These are phyloP conservation scores for Stenopsyche tienmushanensis DNA, from an alignment of 1,140 invertebrate genomes.

Conservation along the genomic window DNA sequence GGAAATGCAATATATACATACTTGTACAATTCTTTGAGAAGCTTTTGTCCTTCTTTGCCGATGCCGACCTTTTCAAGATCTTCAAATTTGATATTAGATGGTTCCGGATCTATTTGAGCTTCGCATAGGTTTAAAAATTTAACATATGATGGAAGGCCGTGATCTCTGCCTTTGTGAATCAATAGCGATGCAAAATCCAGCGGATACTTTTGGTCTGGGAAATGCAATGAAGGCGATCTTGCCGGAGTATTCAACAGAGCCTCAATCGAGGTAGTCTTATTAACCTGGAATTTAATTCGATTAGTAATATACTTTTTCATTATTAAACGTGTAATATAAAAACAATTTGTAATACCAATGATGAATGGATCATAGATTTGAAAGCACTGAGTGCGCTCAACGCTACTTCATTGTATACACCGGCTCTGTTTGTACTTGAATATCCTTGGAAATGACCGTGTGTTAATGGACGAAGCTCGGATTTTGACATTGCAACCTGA, in stretches of 20 bases:
- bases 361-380: conserved; percentile 68
- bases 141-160: conserved; percentile 86
- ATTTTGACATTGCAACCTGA: conserved; percentile 64
- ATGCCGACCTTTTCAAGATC: conserved; percentile 65
- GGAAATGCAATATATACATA: conserved; percentile 46
- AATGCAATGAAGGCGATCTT: conserved; percentile 53
- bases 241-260: conserved; percentile 55
- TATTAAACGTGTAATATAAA: neutral
- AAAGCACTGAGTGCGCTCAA: conserved; percentile 74
- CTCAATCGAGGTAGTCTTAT: conserved; percentile 46
- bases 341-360: conserved; percentile 50
- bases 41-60: conserved; percentile 56
- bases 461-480: conserved; percentile 62
- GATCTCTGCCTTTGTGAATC: conserved; percentile 79
- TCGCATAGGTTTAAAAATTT: conserved; percentile 74
- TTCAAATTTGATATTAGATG: conserved; percentile 58
- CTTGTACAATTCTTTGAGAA: conserved; percentile 67
- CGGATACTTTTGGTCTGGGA: conserved; percentile 45
- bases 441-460: conserved; percentile 75
- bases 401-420: conserved; percentile 73
- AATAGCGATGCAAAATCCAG: conserved; percentile 56
- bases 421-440: conserved; percentile 76
- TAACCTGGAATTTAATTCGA: conserved; percentile 45
- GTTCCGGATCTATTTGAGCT: conserved; percentile 48
- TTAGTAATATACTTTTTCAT: neutral